These are phyloP conservation scores for Scopus umbretta DNA, from an alignment of 2,113 vertebrate genomes.

Conservation along the genomic window DNA sequence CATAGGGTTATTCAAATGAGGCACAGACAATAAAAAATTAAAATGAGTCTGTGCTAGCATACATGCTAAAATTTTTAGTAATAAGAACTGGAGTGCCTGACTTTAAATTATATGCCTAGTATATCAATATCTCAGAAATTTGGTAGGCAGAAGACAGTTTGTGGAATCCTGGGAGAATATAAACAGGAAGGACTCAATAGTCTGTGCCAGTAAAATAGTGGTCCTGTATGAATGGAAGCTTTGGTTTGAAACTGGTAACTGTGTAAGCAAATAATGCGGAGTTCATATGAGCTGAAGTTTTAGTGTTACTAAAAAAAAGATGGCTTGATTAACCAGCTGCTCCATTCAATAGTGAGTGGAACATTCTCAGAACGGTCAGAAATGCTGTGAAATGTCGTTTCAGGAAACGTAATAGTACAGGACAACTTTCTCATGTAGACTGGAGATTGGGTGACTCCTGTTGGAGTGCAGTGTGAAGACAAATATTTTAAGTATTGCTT, in stretches of 20 bases:
- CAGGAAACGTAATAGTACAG: background rate
- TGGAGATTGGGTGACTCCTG: background rate
- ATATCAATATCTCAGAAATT: background rate
- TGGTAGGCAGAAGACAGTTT: background rate
- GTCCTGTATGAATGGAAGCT: background rate
- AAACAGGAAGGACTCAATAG: background rate
- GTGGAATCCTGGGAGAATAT: background rate
- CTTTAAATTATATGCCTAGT: background rate
- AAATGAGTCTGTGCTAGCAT: background rate
- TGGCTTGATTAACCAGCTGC: background rate
- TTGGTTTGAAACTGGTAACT: background rate
- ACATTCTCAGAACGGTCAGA: background rate
- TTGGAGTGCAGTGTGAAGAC: background rate
- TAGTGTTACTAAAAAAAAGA: background rate
- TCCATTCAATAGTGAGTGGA: background rate
- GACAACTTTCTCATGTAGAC: background rate
- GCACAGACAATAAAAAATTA: background rate
- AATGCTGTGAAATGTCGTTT: background rate
- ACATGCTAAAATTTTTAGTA: background rate
- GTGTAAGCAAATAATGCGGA: background rate
- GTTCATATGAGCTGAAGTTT: background rate
- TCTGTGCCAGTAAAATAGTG: background rate
- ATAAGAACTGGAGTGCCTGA: background rate
- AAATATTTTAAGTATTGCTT: background rate
- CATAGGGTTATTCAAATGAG: background rate